Evolutionary conservation across 2,797 vertebrate species (phyloP).

Genomic region (Australoheros facetus): DNA sequence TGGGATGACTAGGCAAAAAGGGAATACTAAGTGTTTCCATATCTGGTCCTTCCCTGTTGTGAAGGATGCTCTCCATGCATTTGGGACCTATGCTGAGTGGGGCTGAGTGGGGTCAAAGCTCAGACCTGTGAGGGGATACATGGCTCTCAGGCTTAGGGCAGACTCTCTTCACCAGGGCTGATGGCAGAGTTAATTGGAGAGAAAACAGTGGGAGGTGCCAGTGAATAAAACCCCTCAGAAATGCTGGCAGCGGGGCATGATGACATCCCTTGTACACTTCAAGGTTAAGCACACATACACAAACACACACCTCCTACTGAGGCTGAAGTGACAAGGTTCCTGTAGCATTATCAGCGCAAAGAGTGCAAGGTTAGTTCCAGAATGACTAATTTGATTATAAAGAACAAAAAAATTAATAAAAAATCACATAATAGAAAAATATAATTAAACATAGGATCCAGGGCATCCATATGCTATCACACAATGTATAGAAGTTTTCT

Average conservation of each 20-base stretch:
- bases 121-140: slow-evolving; percentile 29
- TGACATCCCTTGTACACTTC: slow-evolving; percentile 52
- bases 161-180: slow-evolving; percentile 34
- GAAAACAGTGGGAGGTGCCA: slow-evolving; percentile 69
- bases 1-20: slow-evolving; percentile 58
- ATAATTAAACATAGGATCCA: not conserved
- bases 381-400: slow-evolving; percentile 15
- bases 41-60: slow-evolving; percentile 41
- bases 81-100: slow-evolving; percentile 9
- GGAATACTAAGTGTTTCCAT: slow-evolving; percentile 59
- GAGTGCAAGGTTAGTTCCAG: slow-evolving; percentile 7
- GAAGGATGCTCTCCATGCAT: slow-evolving; percentile 35
- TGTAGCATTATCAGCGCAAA: slow-evolving; percentile 30
- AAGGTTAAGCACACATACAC: slow-evolving; percentile 64
- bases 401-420: not conserved
- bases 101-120: slow-evolving; percentile 27
- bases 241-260: slow-evolving; percentile 54
- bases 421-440: not conserved
- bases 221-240: slow-evolving; percentile 61
- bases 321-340: slow-evolving; percentile 11
- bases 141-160: slow-evolving; percentile 16
- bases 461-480: not conserved
- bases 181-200: slow-evolving; percentile 68
- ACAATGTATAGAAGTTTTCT: slow-evolving; percentile 46
- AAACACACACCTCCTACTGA: slow-evolving; percentile 44